These are phyloP conservation scores for Coccyzus lansbergi DNA, from an alignment of 2,797 vertebrate genomes.

Conservation along the genomic window DNA sequence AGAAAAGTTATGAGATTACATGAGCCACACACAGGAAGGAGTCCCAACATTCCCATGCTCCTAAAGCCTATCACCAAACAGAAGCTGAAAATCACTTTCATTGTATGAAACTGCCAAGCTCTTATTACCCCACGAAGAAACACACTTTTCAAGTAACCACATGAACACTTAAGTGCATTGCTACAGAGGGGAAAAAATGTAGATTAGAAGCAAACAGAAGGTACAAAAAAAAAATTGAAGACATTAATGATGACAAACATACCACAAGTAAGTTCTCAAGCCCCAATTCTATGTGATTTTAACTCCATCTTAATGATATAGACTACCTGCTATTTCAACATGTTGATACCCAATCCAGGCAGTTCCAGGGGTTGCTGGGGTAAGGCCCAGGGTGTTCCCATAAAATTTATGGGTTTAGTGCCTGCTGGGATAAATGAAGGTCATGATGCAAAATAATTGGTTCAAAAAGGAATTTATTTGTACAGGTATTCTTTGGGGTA, in stretches of 20 bases:
- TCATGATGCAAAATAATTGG: no score
- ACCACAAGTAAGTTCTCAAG: background rate
- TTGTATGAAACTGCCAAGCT: background rate
- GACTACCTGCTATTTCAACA: rapidly evolving
- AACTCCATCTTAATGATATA: background rate
- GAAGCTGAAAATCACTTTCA: background rate
- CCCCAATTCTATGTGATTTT: background rate
- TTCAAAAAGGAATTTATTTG: no score
- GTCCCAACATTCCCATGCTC: background rate
- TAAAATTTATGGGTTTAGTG: no score
- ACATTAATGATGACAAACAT: background rate
- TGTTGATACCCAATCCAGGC: no score
- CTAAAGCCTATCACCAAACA: background rate
- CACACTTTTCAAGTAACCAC: background rate
- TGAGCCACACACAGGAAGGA: background rate
- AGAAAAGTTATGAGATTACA: background rate
- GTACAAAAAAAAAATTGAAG: background rate
- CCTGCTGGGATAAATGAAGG: no score
- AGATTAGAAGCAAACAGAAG: background rate
- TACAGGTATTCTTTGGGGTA: no score
- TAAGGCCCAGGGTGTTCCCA: no score
- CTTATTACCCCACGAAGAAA: background rate
- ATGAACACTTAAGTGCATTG: background rate
- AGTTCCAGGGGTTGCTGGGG: no score
- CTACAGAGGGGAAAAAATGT: background rate